Base-by-base conservation (phyloP, 2,888 invertebrate genomes). In the Ceraclea dissimilis region DNA sequence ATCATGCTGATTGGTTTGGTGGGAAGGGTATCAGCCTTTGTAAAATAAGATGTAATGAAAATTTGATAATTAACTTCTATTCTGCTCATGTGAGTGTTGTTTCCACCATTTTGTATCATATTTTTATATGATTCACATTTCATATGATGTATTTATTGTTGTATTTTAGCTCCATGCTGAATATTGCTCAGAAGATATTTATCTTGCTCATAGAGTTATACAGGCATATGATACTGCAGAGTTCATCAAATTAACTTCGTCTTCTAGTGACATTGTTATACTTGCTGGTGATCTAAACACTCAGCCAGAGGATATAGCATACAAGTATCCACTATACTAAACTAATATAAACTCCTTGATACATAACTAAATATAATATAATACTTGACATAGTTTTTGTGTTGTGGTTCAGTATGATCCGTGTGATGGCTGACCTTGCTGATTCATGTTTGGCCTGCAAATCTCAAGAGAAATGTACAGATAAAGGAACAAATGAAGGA, bases 1-100 rank as follows among this genome's bases (percentile, higher is more conserved):
- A 93, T 62, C 98, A 98, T 69, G 98, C 94, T 1, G 99, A 99
- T 71, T 99, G 99, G 99, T 98, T 94, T 73, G 97, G 95, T 39
- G 97, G 97, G 2, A 99, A 99, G 78, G 95, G 93, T 11, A 85
- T 94, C 43, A 93, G 92, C 2, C 73, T 94, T 19, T 92, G 91
- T 67, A 81, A 83, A 65, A 79, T 93, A 44, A 78, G 82, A 63
- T 77, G 85, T 58, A 77, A 83, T 22, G 83, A 86, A 57, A 64
- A 67, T 50, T 76, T 84, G 62, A 75, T 77, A 51, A 76, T 98
- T 52, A 89, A 96, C 72, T 76, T 98, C 57, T 98, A 96, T 71
- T 86, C 90, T 63, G 90, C 95, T 62, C 98, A 99, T 83, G 93
- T 94, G 79, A 82, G 85, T 79, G 21, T 31, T 59, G 19, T 17